Conservation (phyloP, 1,140 invertebrate genomes). For the Macrocentrus cingulum region DNA sequence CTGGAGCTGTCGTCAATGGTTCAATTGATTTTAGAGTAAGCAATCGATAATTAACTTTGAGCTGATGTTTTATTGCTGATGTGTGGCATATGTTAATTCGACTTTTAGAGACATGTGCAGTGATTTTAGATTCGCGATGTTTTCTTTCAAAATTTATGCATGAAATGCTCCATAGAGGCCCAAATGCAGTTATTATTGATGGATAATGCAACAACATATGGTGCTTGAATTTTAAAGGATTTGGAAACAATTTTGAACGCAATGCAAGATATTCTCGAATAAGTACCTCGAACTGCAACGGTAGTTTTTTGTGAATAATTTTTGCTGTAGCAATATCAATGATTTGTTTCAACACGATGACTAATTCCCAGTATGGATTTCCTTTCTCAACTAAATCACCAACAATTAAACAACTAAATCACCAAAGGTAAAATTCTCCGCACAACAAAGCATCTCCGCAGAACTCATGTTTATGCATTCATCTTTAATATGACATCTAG, state of each 20-base stretch:
- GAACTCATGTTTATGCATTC: too few species aligned
- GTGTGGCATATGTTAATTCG: conserved; percentile 29
- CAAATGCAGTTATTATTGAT: conserved; percentile 15
- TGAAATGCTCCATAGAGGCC: conserved; percentile 16
- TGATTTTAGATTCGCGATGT: conserved; percentile 31
- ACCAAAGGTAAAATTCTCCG: too few species aligned
- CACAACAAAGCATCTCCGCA: too few species aligned
- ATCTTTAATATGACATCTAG: too few species aligned
- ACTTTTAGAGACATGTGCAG: conserved; percentile 14
- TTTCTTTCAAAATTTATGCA: conserved; percentile 24
- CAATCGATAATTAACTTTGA: conserved; percentile 22
- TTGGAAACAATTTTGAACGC: conserved; percentile 17
- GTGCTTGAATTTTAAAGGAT: conserved; percentile 26
- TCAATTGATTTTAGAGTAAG: background rate
- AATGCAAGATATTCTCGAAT: conserved; percentile 17
- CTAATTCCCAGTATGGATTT: too few species aligned
- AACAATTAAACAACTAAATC: too few species aligned
- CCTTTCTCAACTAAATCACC: too few species aligned
- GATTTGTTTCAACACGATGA: too few species aligned
- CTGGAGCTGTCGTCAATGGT: too few species aligned
- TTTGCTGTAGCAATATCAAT: too few species aligned
- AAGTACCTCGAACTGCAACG: conserved; percentile 13
- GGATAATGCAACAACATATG: conserved; percentile 26
- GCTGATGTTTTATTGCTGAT: conserved; percentile 31
- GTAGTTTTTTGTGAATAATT: too few species aligned